Evolutionary conservation across 2,888 invertebrate species (phyloP), one percentile per base, ranked within the genome.

Genomic region (Pseudococcus viburni): DNA sequence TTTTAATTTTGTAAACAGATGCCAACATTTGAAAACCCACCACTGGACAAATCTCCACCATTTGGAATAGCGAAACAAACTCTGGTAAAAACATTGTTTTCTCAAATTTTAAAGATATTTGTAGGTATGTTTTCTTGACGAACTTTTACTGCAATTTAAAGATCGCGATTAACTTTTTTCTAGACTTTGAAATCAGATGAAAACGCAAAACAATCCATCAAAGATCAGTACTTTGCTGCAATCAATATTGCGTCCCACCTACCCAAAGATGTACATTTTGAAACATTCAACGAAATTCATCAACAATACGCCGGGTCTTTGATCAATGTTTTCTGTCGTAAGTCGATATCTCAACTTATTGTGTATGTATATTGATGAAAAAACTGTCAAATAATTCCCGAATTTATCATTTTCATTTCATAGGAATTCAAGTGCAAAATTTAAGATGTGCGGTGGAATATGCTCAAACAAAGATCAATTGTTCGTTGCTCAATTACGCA

Each of bases 401-500:
- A 9, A 42, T 42, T 1, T 42, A 42, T 39, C 39, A n/a, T 3
- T 33, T 33, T 33, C 26, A 33, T 33, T 33, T 33, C 8, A 9
- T 51, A 84, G 84, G n/a, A 11, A 22, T 84, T 48, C 46, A 12
- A 11, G 17, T 51, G 15, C 4, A 84, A 7, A 19, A 84, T 11
- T 22, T 84, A 7, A 6, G 1, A 22, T 7, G 2, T 15, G 84
- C 84, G 0, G 6, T 84, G 6, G 12, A 84, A 84, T 84, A 84
- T 48, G 84, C 84, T n/a, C n/a, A 48, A 48, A 51, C 51, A 90
- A 94, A 95, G 55, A 92, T 96, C 15, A 97, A 97, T 92, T 94
- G 96, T 0, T 94, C 95, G 90, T 92, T 97, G 90, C 97, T 96
- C 92, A 95, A 96, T 91, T 97, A 96, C 91, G 94, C 95, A 80